These are phyloP conservation scores for Onychomys torridus DNA, from an alignment of 2,797 vertebrate genomes.

Conservation along the genomic window DNA sequence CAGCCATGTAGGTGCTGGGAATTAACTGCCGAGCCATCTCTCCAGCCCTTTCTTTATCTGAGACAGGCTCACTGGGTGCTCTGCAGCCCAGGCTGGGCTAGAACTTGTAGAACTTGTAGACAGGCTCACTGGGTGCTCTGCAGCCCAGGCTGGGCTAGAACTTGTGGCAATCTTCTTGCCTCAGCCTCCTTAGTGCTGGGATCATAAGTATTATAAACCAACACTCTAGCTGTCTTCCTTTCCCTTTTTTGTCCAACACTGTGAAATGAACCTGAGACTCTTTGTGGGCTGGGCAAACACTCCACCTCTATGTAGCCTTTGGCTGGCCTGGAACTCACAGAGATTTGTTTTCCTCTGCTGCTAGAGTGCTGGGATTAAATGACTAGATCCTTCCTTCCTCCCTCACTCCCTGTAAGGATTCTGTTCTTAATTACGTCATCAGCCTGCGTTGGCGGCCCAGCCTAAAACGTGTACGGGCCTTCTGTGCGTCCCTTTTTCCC, in stretches of 20 bases:
- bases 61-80: not conserved
- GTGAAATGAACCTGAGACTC: not conserved
- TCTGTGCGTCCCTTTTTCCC: too few relatives aligned
- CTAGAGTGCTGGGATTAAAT: not conserved
- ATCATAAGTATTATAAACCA: not conserved
- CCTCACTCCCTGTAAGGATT: accelerated
- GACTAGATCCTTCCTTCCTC: too few relatives aligned
- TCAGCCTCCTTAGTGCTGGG: not conserved
- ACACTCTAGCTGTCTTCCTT: not conserved
- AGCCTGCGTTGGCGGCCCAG: too few relatives aligned
- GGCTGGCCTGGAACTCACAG: not conserved
- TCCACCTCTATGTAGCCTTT: not conserved
- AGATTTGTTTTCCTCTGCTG: not conserved
- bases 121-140: not conserved
- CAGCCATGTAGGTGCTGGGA: not conserved
- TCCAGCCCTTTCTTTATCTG: not conserved
- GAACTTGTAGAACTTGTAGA: not conserved
- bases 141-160: too few relatives aligned
- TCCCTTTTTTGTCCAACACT: not conserved
- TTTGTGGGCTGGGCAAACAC: not conserved
- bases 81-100: too few relatives aligned
- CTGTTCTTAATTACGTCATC: too few relatives aligned
- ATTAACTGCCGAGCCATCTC: not conserved
- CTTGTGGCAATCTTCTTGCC: not conserved
- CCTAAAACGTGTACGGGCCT: too few relatives aligned